Evolutionary conservation across 2,888 invertebrate genomes (phyloP).

Genomic region (Nebria brevicollis): DNA sequence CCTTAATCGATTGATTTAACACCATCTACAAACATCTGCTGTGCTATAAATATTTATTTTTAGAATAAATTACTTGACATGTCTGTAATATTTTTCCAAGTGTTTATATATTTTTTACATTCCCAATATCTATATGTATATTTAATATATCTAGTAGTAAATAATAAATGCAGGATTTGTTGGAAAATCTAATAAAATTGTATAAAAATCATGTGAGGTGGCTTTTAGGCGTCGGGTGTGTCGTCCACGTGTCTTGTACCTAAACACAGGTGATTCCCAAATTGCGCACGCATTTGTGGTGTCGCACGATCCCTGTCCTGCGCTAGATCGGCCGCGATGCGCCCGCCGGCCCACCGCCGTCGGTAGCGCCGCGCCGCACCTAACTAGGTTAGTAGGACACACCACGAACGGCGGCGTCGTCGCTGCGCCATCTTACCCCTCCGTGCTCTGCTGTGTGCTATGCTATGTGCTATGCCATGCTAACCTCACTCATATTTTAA

Average conservation of each 20-base stretch:
- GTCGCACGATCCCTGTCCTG: conserved; percentile 25
- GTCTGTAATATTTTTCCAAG: background rate
- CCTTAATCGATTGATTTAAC: background rate
- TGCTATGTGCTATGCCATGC: background rate
- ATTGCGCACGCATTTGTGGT: conserved; percentile 17
- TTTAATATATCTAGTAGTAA: too few species aligned
- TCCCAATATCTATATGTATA: too few species aligned
- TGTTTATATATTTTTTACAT: too few species aligned
- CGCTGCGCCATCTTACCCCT: background rate
- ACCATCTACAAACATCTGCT: background rate
- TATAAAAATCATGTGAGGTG: too few species aligned
- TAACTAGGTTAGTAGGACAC: conserved; percentile 13
- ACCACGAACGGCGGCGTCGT: background rate
- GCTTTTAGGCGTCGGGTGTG: background rate
- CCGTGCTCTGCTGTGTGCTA: background rate
- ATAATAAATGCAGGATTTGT: too few species aligned
- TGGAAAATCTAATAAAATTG: too few species aligned
- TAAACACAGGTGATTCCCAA: conserved; percentile 17
- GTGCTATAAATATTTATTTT: background rate
- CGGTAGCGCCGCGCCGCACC: conserved; percentile 3
- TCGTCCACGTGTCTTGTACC: background rate
- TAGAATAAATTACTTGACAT: background rate
- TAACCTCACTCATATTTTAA: background rate
- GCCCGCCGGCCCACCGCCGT: conserved; percentile 9
- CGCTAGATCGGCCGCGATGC: conserved; percentile 23